These are phyloP conservation scores for Caligus rogercresseyi DNA, from an alignment of 1,140 invertebrate species.

Conservation along the genomic window DNA sequence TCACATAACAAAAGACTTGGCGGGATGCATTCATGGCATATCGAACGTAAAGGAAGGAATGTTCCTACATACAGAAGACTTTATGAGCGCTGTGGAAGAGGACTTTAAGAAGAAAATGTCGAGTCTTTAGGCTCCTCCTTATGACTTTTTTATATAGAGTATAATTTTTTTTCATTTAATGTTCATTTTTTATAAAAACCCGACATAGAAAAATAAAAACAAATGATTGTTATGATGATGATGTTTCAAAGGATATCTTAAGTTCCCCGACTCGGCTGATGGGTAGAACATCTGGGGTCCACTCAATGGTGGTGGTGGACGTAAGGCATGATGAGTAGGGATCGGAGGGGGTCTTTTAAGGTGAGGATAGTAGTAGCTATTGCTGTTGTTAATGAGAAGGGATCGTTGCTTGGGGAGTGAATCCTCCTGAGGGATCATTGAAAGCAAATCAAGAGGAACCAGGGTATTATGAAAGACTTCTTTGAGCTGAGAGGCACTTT, in stretches of 20 bases:
- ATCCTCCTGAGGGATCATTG: too few relatives aligned
- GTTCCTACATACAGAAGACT: slow-evolving; percentile 68
- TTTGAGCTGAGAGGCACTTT: not conserved
- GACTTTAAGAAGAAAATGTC: slow-evolving; percentile 43
- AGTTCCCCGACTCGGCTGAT: slow-evolving; percentile 46
- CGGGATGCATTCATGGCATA: slow-evolving; percentile 44
- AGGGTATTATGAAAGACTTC: not conserved
- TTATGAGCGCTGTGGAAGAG: slow-evolving; percentile 58
- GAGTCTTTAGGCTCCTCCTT: not conserved
- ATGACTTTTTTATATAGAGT: not conserved
- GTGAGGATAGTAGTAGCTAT: too few relatives aligned
- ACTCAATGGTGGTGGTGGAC: slow-evolving; percentile 51
- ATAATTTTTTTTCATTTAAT: not conserved
- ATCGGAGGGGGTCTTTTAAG: too few relatives aligned
- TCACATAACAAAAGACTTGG: slow-evolving; percentile 47
- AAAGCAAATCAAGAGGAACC: not conserved
- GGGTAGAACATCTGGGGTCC: slow-evolving; percentile 55
- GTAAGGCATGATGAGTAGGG: not conserved
- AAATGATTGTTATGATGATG: not conserved
- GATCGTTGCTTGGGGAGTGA: slow-evolving; percentile 46
- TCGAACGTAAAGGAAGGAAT: slow-evolving; percentile 53
- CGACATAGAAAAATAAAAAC: not conserved
- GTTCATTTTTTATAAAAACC: not conserved
- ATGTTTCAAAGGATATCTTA: not conserved
- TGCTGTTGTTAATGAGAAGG: slow-evolving; percentile 26